Evolutionary conservation across 1,140 invertebrate species (phyloP), one percentile per base, ranked within the genome.

Genomic region (Capitella teleta): DNA sequence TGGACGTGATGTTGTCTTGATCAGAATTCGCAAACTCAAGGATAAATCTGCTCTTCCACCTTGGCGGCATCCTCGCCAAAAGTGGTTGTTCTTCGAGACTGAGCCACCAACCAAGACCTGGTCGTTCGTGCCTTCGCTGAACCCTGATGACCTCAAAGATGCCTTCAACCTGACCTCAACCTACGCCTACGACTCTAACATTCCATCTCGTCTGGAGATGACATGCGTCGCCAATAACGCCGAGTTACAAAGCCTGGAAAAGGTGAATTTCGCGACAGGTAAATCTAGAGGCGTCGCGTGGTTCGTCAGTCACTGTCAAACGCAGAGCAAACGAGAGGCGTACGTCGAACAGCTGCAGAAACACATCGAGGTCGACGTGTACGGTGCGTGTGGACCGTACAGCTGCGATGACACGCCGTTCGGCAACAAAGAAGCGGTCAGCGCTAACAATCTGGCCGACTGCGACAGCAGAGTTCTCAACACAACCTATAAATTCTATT

Each of bases 401-500:
- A 48, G 49, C 6, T 70, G 68, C 52, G n/a, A n/a, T n/a, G n/a
- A 32, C 19, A 2, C n/a, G 46, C 12, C 59, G 61, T 41, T 45
- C n/a, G n/a, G 32, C 32, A 34, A n/a, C n/a, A n/a, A n/a, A n/a
- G n/a, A n/a, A n/a, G n/a, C n/a, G n/a, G n/a, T n/a, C n/a, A 56
- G 60, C 0, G 51, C 87, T 16, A 5, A 28, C 36, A 60, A 80
- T 23, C 82, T 84, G 52, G 74, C 79, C 1, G 81, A 84, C 19
- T 44, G 45, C n/a, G 48, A 48, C 38, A 12, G 36, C 21, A 10
- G 37, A 28, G 24, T 92, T 78, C 77, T 97, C 14, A 84, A 91
- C 61, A 82, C 78, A 45, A 85, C 93, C 45, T 98, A 97, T 73
- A 98, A 97, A 68, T 98, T 98, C 74, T 98, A 97, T 70, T 76